phyloP scores from a whole-genome alignment of 2,113 vertebrate genomes.

The Nycticorax nycticorax region DNA sequence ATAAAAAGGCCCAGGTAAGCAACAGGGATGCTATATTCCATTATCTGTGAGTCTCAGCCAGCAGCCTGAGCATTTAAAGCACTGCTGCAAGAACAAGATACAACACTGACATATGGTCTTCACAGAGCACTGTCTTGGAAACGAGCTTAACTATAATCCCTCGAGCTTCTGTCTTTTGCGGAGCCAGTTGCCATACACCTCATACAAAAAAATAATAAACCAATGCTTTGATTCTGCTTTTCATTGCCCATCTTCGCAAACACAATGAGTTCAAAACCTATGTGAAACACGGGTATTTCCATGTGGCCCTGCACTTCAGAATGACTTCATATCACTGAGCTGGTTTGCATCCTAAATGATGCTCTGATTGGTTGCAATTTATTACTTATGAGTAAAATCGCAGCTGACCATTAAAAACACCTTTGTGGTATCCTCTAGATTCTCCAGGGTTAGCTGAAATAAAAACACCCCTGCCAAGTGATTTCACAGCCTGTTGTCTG shows the following conservation, averaged over 20 bases:
- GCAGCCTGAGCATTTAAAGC: neutral
- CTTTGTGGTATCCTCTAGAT: neutral
- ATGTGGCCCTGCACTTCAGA: neutral
- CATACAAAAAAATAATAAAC: neutral
- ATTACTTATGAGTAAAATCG: neutral
- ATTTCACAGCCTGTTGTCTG: neutral
- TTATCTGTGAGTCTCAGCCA: neutral
- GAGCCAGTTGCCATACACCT: neutral
- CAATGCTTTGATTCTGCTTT: neutral
- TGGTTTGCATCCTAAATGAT: neutral
- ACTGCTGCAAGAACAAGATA: neutral
- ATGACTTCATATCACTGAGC: neutral
- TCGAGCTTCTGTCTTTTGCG: accelerated
- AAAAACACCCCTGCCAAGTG: neutral
- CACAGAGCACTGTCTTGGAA: neutral
- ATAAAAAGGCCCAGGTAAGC: neutral
- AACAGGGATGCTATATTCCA: neutral
- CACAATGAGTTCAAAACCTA: neutral
- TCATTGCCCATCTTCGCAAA: neutral
- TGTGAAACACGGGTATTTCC: neutral
- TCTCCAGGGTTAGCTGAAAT: neutral
- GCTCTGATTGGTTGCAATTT: neutral
- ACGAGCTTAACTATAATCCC: neutral
- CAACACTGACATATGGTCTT: accelerated
- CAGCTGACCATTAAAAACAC: neutral